phyloP scores from a whole-genome alignment of 2,888 invertebrate genomes.

The Eupithecia subumbrata region DNA sequence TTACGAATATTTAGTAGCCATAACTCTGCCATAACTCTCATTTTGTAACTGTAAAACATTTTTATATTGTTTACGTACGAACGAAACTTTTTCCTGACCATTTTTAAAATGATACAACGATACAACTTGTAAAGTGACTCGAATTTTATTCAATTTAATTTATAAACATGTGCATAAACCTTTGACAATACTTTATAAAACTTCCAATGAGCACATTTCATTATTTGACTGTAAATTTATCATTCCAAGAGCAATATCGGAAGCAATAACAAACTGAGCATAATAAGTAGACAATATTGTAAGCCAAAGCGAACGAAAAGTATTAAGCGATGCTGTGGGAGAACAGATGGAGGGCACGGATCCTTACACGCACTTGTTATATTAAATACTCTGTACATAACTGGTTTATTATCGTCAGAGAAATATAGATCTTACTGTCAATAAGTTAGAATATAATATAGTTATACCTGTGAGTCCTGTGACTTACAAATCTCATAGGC shows the following conservation, averaged over 20 bases:
- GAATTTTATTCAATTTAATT: not conserved
- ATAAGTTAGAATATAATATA: not conserved
- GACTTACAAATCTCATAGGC: not conserved
- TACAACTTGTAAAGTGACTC: slow-evolving; percentile 2
- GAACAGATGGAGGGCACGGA: slow-evolving; percentile 46
- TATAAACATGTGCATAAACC: not conserved
- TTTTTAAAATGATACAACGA: not conserved
- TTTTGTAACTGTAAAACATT: slow-evolving; percentile 35
- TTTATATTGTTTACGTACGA: slow-evolving; percentile 38
- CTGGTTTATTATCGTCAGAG: not conserved
- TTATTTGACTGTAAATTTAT: slow-evolving; percentile 26
- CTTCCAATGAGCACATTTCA: not conserved
- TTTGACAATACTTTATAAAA: not conserved
- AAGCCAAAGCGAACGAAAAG: slow-evolving; percentile 74
- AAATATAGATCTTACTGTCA: not conserved
- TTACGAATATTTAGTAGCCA: slow-evolving; percentile 32
- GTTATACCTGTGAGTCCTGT: not conserved
- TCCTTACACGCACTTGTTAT: slow-evolving; percentile 36
- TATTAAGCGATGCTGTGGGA: slow-evolving; percentile 67
- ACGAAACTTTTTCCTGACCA: not conserved
- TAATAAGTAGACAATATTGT: slow-evolving; percentile 43
- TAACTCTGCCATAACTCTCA: not conserved
- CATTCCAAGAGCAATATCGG: slow-evolving; percentile 30
- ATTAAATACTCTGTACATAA: slow-evolving; percentile 26
- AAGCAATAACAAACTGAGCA: slow-evolving; percentile 38